Conservation (phyloP, 2,113 vertebrate species). For the Anolis carolinensis region DNA sequence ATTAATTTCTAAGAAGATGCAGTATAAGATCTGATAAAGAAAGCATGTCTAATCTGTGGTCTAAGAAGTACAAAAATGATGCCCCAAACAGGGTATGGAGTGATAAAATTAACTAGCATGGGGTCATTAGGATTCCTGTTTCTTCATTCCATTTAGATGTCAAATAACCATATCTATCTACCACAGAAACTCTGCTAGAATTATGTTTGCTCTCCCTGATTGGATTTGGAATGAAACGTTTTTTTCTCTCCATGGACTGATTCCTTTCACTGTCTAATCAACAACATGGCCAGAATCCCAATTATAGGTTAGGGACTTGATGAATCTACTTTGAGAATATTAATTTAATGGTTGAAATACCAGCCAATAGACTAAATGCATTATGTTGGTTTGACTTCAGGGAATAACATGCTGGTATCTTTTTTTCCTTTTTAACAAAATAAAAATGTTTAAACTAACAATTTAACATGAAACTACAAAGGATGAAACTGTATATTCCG, state of each 20-base stretch:
- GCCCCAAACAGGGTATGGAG: background rate
- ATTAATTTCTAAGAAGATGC: background rate
- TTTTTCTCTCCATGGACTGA: background rate
- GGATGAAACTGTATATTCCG: background rate
- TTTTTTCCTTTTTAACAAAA: background rate
- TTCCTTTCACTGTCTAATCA: background rate
- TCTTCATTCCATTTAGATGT: constrained; percentile 6
- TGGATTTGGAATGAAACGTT: constrained; percentile 26
- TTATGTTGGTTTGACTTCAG: background rate
- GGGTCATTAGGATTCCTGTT: no score
- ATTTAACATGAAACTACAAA: background rate
- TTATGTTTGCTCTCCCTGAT: constrained; percentile 16
- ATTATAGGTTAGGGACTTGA: constrained; percentile 21
- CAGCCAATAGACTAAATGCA: constrained; percentile 31
- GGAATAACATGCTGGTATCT: background rate
- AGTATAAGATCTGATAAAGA: background rate
- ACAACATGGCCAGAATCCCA: constrained; percentile 27
- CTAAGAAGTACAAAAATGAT: background rate
- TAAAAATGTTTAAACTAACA: background rate
- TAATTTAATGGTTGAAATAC: constrained; percentile 46
- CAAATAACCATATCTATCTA: background rate
- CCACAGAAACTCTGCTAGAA: background rate
- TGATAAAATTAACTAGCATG: background rate
- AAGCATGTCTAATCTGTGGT: background rate
- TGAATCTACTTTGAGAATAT: constrained; percentile 31